Evolutionary conservation across 2,888 invertebrate genomes (phyloP).

Genomic region (Meloe dianella): DNA sequence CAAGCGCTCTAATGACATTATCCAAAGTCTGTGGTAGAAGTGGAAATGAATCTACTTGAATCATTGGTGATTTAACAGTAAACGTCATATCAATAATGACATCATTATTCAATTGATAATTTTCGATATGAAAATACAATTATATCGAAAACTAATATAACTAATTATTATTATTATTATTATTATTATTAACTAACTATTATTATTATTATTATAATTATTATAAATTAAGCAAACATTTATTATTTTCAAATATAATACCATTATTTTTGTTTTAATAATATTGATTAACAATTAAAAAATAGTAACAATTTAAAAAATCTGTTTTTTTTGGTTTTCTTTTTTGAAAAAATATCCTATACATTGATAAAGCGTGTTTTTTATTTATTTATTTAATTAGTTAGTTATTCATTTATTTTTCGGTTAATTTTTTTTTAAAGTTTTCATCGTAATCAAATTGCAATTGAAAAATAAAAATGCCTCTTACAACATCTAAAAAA

Average conservation of each 20-base stretch:
- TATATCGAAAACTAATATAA: slow-evolving; percentile 43
- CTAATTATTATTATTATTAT: slow-evolving; percentile 11
- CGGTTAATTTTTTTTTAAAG: slow-evolving; percentile 26
- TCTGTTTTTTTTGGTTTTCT: slow-evolving; percentile 15
- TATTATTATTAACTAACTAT: no score
- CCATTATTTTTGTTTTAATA: neutral
- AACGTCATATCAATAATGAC: neutral
- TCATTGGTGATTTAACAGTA: no score
- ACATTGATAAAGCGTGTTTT: slow-evolving; percentile 42
- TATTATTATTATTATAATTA: slow-evolving; percentile 30
- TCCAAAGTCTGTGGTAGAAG: neutral
- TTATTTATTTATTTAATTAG: slow-evolving; percentile 34
- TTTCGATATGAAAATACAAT: slow-evolving; percentile 45
- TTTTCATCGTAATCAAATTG: neutral
- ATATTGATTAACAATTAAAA: neutral
- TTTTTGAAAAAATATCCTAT: slow-evolving; percentile 35
- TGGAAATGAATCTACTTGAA: neutral
- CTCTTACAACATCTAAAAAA: slow-evolving; percentile 12
- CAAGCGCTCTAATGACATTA: no score
- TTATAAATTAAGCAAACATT: slow-evolving; percentile 39
- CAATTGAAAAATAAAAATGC: neutral
- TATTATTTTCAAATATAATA: slow-evolving; percentile 19
- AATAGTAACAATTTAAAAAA: slow-evolving; percentile 5
- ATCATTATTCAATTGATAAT: neutral
- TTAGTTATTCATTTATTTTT: neutral